phyloP scores from a whole-genome alignment of 2,113 vertebrate species.

The Clupea harengus region DNA sequence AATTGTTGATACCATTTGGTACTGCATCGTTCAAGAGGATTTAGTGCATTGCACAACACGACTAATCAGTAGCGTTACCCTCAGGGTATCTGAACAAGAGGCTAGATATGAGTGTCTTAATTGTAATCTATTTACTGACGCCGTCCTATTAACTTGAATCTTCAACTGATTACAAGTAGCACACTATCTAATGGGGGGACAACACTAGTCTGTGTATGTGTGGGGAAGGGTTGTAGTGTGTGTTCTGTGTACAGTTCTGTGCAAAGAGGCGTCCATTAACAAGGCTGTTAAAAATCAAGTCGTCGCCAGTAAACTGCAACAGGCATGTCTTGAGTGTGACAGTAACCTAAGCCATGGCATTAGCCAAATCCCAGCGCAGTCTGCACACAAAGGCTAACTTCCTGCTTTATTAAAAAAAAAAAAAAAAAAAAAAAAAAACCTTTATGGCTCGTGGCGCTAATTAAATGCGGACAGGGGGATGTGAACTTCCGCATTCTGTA shows the following conservation, averaged over 20 bases:
- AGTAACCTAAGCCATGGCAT: slow-evolving; percentile 32
- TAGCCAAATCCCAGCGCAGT: slow-evolving; percentile 44
- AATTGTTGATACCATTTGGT: background rate
- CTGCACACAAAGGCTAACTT: slow-evolving; percentile 17
- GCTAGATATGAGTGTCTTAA: background rate
- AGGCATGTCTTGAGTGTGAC: slow-evolving; percentile 40
- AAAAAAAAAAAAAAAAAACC: slow-evolving; percentile 13
- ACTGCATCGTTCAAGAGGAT: background rate
- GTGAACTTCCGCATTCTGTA: slow-evolving; percentile 30
- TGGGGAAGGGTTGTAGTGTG: background rate
- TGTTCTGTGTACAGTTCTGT: background rate
- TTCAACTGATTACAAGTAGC: background rate
- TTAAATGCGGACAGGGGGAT: slow-evolving; percentile 41
- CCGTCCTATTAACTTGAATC: background rate
- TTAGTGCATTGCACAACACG: background rate
- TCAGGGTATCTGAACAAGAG: background rate
- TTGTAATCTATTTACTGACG: slow-evolving; percentile 7
- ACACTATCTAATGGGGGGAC: background rate
- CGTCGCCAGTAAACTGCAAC: slow-evolving; percentile 35
- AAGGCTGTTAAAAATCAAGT: slow-evolving; percentile 37
- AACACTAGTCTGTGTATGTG: background rate
- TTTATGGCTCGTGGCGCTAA: slow-evolving; percentile 45
- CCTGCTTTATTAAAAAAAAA: slow-evolving; percentile 24
- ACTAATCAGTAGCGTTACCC: background rate
- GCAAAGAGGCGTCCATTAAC: slow-evolving; percentile 15